Evolutionary conservation across 1,140 invertebrate species (phyloP).

Genomic region (Calliopsis andreniformis): DNA sequence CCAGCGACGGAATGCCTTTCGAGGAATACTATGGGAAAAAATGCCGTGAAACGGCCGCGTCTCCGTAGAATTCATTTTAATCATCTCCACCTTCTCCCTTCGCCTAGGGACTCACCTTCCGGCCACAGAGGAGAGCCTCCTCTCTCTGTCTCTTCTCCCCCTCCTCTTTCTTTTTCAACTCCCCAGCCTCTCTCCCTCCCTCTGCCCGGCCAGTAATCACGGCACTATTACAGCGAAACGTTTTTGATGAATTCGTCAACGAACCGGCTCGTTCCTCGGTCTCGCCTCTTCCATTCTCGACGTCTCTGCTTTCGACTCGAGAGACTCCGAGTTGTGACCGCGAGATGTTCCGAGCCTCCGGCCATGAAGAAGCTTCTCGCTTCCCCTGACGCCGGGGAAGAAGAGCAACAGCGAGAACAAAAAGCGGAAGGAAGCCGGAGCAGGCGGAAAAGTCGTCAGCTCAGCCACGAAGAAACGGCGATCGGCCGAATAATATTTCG

Average conservation of each 20-base stretch:
- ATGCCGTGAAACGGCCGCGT: constrained; percentile 41
- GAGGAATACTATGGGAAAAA: constrained; percentile 40
- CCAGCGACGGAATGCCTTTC: constrained; percentile 7
- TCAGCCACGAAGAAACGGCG: neutral
- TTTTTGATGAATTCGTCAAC: constrained; percentile 79
- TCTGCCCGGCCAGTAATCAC: constrained; percentile 69
- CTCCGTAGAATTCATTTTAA: constrained; percentile 59
- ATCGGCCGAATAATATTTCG: constrained; percentile 41
- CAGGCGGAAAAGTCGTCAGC: constrained; percentile 12
- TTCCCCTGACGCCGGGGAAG: constrained; percentile 28
- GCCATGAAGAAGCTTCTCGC: constrained; percentile 63
- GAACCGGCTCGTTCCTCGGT: constrained; percentile 53
- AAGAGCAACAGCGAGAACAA: neutral
- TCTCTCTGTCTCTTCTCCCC: neutral
- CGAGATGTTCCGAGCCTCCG: constrained; percentile 69
- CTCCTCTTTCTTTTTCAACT: constrained; percentile 49
- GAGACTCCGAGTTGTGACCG: constrained; percentile 42
- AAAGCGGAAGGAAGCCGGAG: neutral
- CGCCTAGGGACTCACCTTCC: constrained; percentile 49
- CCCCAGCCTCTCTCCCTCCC: constrained; percentile 21
- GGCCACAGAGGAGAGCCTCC: constrained; percentile 39
- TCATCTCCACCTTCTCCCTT: constrained; percentile 50
- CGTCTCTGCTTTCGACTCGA: constrained; percentile 30
- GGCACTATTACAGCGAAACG: constrained; percentile 72
- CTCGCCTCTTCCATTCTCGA: constrained; percentile 24